These are phyloP conservation scores for Drosophila mauritiana DNA, from an alignment of 1,140 invertebrate species.

Conservation along the genomic window DNA sequence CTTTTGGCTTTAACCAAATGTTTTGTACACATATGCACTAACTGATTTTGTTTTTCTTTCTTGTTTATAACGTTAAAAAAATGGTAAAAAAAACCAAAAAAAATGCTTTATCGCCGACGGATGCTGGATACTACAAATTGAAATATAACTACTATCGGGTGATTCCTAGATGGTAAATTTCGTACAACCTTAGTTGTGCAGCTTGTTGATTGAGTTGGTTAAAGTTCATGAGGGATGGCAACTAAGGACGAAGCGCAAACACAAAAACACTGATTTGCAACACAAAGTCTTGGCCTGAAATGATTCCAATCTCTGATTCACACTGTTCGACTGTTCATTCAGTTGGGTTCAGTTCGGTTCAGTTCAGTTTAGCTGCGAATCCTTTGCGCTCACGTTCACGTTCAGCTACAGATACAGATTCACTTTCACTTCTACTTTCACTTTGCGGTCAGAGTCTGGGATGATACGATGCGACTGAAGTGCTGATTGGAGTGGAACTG, in stretches of 20 bases:
- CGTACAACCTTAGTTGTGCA: constrained; percentile 29
- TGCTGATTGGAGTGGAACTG: constrained; percentile 42
- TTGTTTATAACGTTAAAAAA: constrained; percentile 29
- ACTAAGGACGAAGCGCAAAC: constrained; percentile 30
- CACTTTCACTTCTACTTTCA: constrained; percentile 19
- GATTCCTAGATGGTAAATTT: constrained; percentile 3
- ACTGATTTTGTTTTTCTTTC: constrained; percentile 3
- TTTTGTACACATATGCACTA: constrained; percentile 25
- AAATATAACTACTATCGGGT: not conserved
- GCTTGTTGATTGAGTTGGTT: constrained; percentile 55
- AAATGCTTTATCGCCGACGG: constrained; percentile 49
- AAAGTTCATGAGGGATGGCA: constrained; percentile 32
- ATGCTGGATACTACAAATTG: constrained; percentile 5
- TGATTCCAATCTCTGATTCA: constrained; percentile 27
- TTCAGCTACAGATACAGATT: not conserved
- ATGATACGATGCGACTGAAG: constrained; percentile 49
- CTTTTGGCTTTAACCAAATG: constrained; percentile 11
- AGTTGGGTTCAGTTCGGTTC: too few species aligned
- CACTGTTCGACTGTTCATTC: too few species aligned
- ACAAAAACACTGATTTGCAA: constrained; percentile 40
- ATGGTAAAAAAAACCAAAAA: constrained; percentile 56
- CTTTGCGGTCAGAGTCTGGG: constrained; percentile 34
- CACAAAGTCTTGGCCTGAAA: constrained; percentile 30
- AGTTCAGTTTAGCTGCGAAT: not conserved
- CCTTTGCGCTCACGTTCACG: not conserved